These are phyloP conservation scores for Harpagus bidentatus DNA, from an alignment of 2,113 vertebrate genomes.

Conservation along the genomic window DNA sequence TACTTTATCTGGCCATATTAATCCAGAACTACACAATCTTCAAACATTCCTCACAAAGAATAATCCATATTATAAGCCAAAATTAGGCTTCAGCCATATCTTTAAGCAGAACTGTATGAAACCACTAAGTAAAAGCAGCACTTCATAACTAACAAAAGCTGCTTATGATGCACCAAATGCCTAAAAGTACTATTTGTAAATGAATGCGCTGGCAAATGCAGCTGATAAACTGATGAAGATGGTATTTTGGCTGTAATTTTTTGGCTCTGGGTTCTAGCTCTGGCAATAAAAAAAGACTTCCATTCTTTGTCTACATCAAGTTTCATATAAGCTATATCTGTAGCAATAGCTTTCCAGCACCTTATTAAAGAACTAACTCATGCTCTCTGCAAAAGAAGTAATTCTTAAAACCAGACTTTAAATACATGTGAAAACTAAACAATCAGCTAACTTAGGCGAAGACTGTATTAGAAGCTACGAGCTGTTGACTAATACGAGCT, in stretches of 20 bases:
- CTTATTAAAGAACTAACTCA: neutral
- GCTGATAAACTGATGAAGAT: neutral
- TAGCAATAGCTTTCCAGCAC: neutral
- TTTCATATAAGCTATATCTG: neutral
- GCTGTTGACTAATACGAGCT: neutral
- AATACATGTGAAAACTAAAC: neutral
- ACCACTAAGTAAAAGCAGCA: neutral
- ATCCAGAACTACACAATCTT: neutral
- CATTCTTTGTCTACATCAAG: neutral
- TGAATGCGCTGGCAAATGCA: neutral
- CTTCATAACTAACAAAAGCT: neutral
- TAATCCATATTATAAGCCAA: neutral
- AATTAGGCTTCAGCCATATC: neutral
- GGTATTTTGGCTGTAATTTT: neutral
- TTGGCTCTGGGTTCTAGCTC: neutral
- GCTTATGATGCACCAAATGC: neutral
- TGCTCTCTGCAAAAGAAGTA: neutral
- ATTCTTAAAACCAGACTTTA: neutral
- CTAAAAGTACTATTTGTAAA: neutral
- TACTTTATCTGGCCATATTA: neutral
- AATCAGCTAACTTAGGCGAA: neutral
- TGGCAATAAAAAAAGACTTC: neutral
- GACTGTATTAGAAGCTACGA: neutral
- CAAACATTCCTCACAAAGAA: neutral
- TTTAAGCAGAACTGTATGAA: neutral